Percentiles rank a stretch among this genome's conserved stretches.
These are phyloP conservation scores for Bergia sp. DNA, from an alignment of 92 coral and sea anemone genomes.

Conservation along the genomic window DNA sequence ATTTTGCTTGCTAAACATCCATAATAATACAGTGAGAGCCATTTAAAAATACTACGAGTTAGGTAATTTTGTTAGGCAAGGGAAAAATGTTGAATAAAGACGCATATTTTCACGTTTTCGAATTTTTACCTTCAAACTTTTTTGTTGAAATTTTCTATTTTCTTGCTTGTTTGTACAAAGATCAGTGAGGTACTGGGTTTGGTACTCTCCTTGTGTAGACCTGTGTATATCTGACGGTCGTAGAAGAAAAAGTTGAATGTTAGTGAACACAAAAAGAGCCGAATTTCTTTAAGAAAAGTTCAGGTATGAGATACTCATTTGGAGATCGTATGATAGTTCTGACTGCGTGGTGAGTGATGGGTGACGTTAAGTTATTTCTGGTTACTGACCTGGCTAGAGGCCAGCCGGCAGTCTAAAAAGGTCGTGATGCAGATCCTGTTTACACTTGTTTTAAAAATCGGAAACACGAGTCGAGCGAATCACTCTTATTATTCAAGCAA, in stretches of 20 bases:
- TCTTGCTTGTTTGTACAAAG: not conserved
- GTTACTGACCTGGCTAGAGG: not conserved
- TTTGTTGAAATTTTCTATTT: not conserved
- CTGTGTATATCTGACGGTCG: not conserved
- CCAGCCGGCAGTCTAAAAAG: constrained; percentile 14
- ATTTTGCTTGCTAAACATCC: not conserved
- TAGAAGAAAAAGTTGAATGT: not conserved
- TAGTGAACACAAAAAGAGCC: not conserved
- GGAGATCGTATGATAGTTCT: not conserved
- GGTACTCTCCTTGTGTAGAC: not conserved
- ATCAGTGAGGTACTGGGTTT: not conserved
- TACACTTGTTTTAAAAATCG: constrained; percentile 7
- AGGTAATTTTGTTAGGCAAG: not conserved
- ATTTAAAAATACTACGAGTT: not conserved
- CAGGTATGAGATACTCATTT: not conserved
- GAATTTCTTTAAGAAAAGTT: not conserved
- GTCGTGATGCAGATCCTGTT: constrained; percentile 16
- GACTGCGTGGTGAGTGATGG: not conserved
- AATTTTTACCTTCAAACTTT: not conserved
- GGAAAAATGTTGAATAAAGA: not conserved
- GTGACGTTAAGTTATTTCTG: constrained; percentile 4
- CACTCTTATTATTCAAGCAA: constrained; percentile 3
- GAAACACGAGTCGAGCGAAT: constrained; percentile 13
- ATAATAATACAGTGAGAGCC: not conserved
- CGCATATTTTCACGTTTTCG: not conserved